These are phyloP conservation scores for Drosophila hydei DNA, from an alignment of 1,140 invertebrate species.

Conservation along the genomic window DNA sequence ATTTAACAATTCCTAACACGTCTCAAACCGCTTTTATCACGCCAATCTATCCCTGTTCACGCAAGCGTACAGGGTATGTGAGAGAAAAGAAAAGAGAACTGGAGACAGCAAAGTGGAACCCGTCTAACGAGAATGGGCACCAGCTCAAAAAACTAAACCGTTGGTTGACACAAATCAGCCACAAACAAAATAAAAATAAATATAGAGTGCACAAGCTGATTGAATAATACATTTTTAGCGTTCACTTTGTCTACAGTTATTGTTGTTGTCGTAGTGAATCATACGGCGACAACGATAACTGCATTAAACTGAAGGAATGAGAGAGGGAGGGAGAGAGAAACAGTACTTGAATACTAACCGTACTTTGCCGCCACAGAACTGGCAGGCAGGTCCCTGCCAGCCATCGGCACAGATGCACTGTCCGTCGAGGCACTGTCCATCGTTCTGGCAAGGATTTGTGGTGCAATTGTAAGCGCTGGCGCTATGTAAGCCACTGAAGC, in stretches of 20 bases:
- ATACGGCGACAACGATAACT: constrained; percentile 43
- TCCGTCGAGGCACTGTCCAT: constrained; percentile 91
- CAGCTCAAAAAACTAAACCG: constrained; percentile 70
- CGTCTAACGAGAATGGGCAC: constrained; percentile 68
- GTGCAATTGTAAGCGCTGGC: constrained; percentile 80
- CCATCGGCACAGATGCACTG: constrained; percentile 93
- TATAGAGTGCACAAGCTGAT: constrained; percentile 47
- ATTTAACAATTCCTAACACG: no score
- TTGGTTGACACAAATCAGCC: constrained; percentile 79
- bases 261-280: constrained; percentile 31
- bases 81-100: constrained; percentile 22
- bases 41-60: not conserved
- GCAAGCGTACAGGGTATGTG: not conserved
- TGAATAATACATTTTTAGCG: constrained; percentile 53
- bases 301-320: constrained; percentile 7
- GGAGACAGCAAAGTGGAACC: constrained; percentile 45
- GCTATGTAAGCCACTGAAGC: constrained; percentile 70
- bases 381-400: constrained; percentile 94
- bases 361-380: constrained; percentile 95
- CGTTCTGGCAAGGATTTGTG: constrained; percentile 86
- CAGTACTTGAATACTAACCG: constrained; percentile 87
- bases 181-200: constrained; percentile 17
- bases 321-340: not conserved
- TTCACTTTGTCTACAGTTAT: constrained; percentile 9
- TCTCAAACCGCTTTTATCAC: not conserved